Percentiles rank a stretch among this genome's conserved stretches.
Evolutionary conservation across 2,797 vertebrate genomes (phyloP).

Genomic region (Staurois parvus): DNA sequence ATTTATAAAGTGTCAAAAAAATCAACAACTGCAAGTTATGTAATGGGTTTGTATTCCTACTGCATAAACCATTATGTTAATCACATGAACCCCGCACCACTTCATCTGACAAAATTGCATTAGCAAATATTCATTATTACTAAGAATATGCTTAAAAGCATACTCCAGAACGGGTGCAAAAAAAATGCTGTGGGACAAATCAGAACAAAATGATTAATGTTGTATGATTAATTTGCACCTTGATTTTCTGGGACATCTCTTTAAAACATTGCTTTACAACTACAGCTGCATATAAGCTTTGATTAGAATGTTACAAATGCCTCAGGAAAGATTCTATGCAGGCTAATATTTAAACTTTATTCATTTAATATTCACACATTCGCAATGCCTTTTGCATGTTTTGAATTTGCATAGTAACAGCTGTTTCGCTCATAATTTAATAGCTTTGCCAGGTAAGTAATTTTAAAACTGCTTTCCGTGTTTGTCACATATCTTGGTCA

Average conservation of each 20-base stretch:
- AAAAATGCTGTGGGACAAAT: constrained; percentile 56
- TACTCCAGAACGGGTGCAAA: constrained; percentile 25
- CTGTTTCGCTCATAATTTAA: constrained; percentile 48
- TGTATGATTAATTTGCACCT: constrained; percentile 59
- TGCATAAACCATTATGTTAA: constrained; percentile 59
- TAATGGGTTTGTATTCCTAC: constrained; percentile 21
- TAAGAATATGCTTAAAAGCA: constrained; percentile 56
- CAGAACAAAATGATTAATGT: constrained; percentile 59
- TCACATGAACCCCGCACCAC: constrained; percentile 48
- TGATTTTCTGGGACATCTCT: constrained; percentile 58
- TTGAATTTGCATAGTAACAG: constrained; percentile 56
- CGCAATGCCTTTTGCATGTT: constrained; percentile 32
- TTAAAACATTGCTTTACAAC: constrained; percentile 50
- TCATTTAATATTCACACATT: constrained; percentile 50
- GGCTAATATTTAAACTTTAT: constrained; percentile 56
- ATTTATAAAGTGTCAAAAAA: constrained; percentile 50
- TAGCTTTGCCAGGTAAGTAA: constrained; percentile 45
- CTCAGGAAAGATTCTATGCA: constrained; percentile 48
- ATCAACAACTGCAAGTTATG: constrained; percentile 45
- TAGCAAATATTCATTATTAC: constrained; percentile 60
- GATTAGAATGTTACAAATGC: constrained; percentile 43
- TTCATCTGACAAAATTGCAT: constrained; percentile 56
- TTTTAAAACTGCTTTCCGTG: constrained; percentile 31
- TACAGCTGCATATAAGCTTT: constrained; percentile 43
- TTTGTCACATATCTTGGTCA: constrained; percentile 39